These are phyloP conservation scores for Synergus itoensis DNA, from an alignment of 2,888 invertebrate genomes.

Conservation along the genomic window DNA sequence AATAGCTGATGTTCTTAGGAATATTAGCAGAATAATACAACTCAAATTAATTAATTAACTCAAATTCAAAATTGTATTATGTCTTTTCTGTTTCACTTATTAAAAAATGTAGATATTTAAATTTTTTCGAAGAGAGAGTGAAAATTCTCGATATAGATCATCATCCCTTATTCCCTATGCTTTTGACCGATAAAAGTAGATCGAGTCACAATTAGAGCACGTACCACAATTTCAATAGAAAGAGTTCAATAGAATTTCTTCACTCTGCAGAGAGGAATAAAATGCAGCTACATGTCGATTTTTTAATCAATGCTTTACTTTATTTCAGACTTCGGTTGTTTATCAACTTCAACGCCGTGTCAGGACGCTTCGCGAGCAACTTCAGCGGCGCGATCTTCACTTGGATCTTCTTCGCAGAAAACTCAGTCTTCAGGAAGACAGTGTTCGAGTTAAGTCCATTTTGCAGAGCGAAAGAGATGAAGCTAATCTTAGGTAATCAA, in stretches of 20 bases:
- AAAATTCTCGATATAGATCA: neutral
- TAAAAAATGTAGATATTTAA: neutral
- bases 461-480: slow-evolving; percentile 80
- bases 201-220: neutral
- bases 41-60: no score
- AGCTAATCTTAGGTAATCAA: slow-evolving; percentile 75
- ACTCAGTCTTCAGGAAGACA: slow-evolving; percentile 90
- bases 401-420: slow-evolving; percentile 93
- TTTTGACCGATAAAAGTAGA: neutral
- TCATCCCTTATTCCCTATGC: neutral
- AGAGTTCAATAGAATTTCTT: neutral
- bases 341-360: slow-evolving; percentile 94
- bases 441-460: slow-evolving; percentile 82
- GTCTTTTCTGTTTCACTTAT: neutral
- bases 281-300: neutral
- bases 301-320: slow-evolving; percentile 13
- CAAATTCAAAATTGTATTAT: neutral
- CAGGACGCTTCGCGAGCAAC: slow-evolving; percentile 91
- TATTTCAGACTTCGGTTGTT: slow-evolving; percentile 87
- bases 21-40: slow-evolving; percentile 32
- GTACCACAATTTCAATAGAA: neutral
- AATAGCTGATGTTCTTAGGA: neutral
- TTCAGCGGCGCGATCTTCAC: slow-evolving; percentile 94
- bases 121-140: neutral
- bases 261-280: neutral